Evolutionary conservation across 2,888 invertebrate genomes (phyloP).

Genomic region (Dicyrtomina minuta): DNA sequence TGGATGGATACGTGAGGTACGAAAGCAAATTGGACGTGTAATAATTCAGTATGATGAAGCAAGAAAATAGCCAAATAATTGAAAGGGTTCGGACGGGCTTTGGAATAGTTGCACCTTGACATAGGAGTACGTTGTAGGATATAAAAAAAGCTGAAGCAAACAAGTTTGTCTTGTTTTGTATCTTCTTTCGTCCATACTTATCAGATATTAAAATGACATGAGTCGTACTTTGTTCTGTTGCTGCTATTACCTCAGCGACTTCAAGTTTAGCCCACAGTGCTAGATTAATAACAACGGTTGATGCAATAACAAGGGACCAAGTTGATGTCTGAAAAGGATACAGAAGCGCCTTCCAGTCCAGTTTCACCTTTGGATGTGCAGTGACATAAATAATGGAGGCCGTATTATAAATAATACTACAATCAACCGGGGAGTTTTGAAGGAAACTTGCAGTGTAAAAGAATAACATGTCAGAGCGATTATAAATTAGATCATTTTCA

Average conservation of each 20-base stretch:
- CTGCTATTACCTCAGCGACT: not conserved
- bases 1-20: constrained; percentile 4
- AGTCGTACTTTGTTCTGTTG: not conserved
- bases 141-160: not conserved
- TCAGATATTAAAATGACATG: too few relatives aligned
- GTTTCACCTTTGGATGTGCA: not conserved
- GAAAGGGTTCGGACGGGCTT: not conserved
- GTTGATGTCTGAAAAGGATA: not conserved
- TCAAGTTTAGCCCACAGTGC: not conserved
- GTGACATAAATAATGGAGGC: not conserved
- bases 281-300: not conserved
- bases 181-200: too few relatives aligned
- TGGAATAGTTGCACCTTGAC: not conserved
- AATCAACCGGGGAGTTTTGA: not conserved
- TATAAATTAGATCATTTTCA: constrained; percentile 5
- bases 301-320: not conserved
- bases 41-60: constrained; percentile 6
- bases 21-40: constrained; percentile 9
- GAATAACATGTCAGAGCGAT: constrained; percentile 6
- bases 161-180: too few relatives aligned
- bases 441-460: constrained; percentile 8
- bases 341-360: constrained; percentile 4
- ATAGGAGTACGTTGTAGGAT: not conserved
- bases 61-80: not conserved
- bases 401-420: not conserved